These are phyloP conservation scores for Oncorhynchus gorbuscha DNA, from an alignment of 2,113 vertebrate genomes.

Conservation along the genomic window DNA sequence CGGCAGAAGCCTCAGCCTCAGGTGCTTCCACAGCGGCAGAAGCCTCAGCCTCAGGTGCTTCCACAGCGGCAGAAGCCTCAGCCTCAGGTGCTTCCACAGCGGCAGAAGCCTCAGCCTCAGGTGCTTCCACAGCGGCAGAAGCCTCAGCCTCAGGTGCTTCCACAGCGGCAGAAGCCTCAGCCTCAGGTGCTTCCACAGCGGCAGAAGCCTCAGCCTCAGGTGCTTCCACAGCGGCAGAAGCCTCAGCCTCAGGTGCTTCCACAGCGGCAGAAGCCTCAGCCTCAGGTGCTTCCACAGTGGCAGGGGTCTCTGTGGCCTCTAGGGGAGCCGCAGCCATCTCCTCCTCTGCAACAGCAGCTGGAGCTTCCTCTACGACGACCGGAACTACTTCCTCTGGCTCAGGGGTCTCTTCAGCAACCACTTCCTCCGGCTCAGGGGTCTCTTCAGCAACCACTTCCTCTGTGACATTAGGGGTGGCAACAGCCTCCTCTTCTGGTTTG, in stretches of 20 bases:
- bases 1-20: too few relatives aligned
- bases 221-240: too few relatives aligned
- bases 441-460: neutral
- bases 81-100: too few relatives aligned
- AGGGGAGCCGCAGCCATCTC: conserved; percentile 1
- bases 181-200: neutral
- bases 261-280: too few relatives aligned
- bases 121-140: too few relatives aligned
- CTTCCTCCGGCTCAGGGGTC: neutral
- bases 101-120: too few relatives aligned
- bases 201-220: neutral
- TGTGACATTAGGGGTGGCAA: neutral
- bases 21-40: too few relatives aligned
- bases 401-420: neutral
- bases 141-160: too few relatives aligned
- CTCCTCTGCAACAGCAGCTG: conserved; percentile 1
- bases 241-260: too few relatives aligned
- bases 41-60: too few relatives aligned
- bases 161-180: neutral
- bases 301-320: conserved; percentile 6
- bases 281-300: neutral
- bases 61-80: too few relatives aligned
- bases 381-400: neutral
- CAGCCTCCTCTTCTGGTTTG: conserved; percentile 14
- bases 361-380: conserved; percentile 18